phyloP scores from a whole-genome alignment of 1,140 invertebrate species.

The Aporrectodea caliginosa region DNA sequence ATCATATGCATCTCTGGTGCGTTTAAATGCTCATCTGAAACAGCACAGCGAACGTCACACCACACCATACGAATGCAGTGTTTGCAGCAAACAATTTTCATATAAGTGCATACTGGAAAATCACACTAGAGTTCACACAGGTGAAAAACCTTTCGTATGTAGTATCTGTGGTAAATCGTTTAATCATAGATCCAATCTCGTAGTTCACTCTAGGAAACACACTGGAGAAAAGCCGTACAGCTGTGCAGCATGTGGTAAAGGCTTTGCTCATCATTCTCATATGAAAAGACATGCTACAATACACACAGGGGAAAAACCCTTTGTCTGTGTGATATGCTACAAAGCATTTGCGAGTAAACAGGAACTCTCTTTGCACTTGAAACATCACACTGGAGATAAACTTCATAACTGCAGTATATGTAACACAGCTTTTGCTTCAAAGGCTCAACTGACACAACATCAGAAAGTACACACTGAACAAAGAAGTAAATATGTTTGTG shows the following conservation, averaged over 20 bases:
- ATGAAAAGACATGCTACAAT: background rate
- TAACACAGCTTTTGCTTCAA: background rate
- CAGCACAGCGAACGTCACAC: background rate
- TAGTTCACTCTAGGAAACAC: background rate
- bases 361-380: background rate
- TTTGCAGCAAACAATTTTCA: background rate
- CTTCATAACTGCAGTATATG: background rate
- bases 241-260: background rate
- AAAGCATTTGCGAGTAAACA: background rate
- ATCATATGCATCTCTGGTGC: no score
- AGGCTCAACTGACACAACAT: background rate
- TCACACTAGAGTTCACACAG: background rate
- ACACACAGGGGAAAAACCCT: background rate
- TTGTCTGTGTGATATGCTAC: background rate
- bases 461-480: background rate
- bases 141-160: background rate
- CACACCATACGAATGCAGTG: background rate
- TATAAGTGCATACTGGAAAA: background rate
- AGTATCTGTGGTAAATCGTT: background rate
- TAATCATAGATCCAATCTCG: background rate
- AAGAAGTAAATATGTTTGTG: background rate
- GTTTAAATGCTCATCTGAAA: background rate
- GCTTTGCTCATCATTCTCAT: background rate
- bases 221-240: background rate
- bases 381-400: background rate